A percentile compares a stretch with the other conserved stretches of the same genome.
phyloP scores from a whole-genome alignment of 1,140 invertebrate species.

The Galleria mellonella region DNA sequence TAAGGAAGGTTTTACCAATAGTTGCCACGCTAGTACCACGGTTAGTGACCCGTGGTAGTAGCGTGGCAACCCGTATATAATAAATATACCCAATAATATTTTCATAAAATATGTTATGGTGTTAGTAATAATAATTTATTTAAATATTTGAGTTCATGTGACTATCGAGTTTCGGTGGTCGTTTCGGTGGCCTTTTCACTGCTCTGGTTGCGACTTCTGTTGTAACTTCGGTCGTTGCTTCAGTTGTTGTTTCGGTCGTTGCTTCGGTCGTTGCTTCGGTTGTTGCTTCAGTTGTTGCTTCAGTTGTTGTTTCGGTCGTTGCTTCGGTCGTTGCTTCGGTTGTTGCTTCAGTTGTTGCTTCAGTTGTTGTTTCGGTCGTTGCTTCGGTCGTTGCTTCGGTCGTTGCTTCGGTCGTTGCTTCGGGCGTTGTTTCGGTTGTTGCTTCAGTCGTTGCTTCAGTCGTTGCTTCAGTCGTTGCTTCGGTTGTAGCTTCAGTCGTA shows the following conservation, averaged over 20 bases:
- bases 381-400: neutral
- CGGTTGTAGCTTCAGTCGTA: neutral
- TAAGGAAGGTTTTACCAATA: no score
- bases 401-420: neutral
- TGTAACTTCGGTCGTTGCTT: neutral
- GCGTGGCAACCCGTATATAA: no score
- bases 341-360: neutral
- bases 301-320: neutral
- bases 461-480: neutral
- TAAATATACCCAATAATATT: no score
- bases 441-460: neutral
- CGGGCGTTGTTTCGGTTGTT: neutral
- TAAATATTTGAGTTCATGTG: no score
- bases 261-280: neutral
- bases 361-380: neutral
- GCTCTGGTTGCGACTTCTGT: neutral
- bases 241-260: neutral
- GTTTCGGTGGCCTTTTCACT: no score
- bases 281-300: neutral
- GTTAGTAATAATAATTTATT: no score
- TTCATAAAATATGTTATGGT: no score
- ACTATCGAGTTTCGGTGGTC: no score
- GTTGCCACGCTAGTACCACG: no score
- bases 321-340: neutral
- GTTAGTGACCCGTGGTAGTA: no score